A percentile compares a stretch with the other conserved stretches of the same genome.
Conservation (phyloP, 2,888 invertebrate genomes). For the Rosalia funebris region DNA sequence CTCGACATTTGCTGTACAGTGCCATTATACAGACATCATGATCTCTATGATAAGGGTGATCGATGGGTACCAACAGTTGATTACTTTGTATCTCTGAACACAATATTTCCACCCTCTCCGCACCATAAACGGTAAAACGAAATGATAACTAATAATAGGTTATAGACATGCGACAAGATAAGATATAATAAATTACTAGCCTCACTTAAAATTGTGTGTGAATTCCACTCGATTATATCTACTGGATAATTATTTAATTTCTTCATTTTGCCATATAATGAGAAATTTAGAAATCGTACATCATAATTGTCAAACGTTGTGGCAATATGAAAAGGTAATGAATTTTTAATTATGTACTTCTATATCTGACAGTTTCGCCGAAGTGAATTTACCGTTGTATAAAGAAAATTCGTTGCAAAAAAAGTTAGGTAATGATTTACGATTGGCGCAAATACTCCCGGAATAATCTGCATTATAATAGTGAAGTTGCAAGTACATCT, state of each 20-base stretch:
- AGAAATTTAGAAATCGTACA: too few relatives aligned
- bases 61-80: constrained; percentile 46
- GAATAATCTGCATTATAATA: neutral
- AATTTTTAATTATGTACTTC: neutral
- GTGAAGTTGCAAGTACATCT: neutral
- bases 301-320: too few relatives aligned
- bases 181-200: constrained; percentile 15
- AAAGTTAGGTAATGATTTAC: too few relatives aligned
- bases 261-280: too few relatives aligned
- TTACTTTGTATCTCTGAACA: constrained; percentile 38
- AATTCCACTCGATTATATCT: neutral
- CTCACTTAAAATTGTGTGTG: constrained; percentile 3
- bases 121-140: constrained; percentile 5
- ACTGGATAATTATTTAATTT: neutral
- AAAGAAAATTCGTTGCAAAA: too few relatives aligned
- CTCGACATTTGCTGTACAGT: constrained; percentile 34
- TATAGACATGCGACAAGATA: constrained; percentile 22
- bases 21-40: constrained; percentile 48
- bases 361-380: neutral
- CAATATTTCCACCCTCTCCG: constrained; percentile 30
- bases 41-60: constrained; percentile 49
- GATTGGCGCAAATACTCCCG: neutral
- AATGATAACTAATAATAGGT: constrained; percentile 22
- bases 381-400: too few relatives aligned
- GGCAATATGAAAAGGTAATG: too few relatives aligned